Conservation (phyloP, 2,113 vertebrate genomes). For the Varanus komodoensis region DNA sequence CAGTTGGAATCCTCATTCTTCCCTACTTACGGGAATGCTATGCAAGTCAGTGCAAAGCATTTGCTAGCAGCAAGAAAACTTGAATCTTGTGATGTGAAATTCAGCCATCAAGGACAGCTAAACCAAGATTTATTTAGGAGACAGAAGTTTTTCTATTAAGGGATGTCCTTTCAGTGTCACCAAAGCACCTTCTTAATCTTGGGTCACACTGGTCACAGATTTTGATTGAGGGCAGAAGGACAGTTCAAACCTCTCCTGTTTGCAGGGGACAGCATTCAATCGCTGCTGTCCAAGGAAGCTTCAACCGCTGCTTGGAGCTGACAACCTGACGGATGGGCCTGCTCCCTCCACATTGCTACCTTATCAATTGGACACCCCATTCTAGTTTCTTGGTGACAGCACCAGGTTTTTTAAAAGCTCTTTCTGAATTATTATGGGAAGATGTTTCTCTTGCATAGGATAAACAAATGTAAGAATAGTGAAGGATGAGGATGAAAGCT, state of each 20-base stretch:
- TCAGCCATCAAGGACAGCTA: background rate
- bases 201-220: background rate
- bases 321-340: slow-evolving; percentile 52
- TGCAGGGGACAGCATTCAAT: background rate
- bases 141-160: background rate
- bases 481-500: background rate
- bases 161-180: background rate
- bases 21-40: background rate
- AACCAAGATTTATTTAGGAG: background rate
- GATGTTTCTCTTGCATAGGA: background rate
- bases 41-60: background rate
- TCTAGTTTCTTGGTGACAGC: background rate
- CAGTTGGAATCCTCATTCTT: background rate
- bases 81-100: background rate
- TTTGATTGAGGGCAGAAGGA: slow-evolving; percentile 10
- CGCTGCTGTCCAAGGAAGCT: background rate
- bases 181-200: background rate
- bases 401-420: slow-evolving; percentile 1
- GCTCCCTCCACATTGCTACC: slow-evolving; percentile 29
- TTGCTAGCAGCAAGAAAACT: background rate
- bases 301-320: background rate
- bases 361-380: slow-evolving; percentile 24
- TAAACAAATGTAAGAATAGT: slow-evolving; percentile 26
- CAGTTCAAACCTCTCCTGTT: background rate
- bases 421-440: background rate